Base-by-base conservation (phyloP, 2,113 vertebrate species). In the Sorex araneus region DNA sequence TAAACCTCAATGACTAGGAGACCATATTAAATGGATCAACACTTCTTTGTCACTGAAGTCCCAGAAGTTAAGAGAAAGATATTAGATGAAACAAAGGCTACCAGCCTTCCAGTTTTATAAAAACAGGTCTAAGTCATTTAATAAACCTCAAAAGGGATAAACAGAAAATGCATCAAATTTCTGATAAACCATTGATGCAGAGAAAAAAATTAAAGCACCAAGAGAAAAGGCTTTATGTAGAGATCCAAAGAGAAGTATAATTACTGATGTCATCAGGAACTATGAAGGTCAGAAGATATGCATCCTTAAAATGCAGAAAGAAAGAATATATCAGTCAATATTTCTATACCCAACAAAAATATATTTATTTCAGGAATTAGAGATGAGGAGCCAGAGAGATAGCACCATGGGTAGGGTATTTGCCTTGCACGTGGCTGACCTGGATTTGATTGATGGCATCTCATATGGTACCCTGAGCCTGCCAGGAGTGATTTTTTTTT, bases 41-140 rank as follows among this genome's bases (percentile, higher is more conserved):
- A 45, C 40, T 40, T 71, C 50, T 12, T 21, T 74, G 54, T 67
- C 66, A 90, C 15, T 84, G 36, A 74, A 89, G 43, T 89, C 3
- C 28, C 28, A 67, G 40, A 76, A 89, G 81, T 5, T 2, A 4
- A 2, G 16, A 90, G 16, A 81, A 73, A 94, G 94, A 45, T 80
- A 60, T 66, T 79, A n/a, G 30, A 95, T 93, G 64, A 94, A 92
- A 92, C 87, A 76, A 76, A 43, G 8, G 27, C n/a, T 81, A 73
- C 1, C 81, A 6, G 71, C 19, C 60, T 85, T 93, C 70, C 47
- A 78, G 73, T 87, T 75, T 89, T 60, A 47, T 94, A 9, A 77
- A 92, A 87, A 67, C 4, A 73, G 36, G 69, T 86, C 18, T 30
- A 78, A 90, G 76, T 92, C 19, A 75, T 15, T 15, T 34, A 75